Percentiles rank a stretch among this genome's conserved stretches.
Conservation (phyloP, 2,113 vertebrate genomes). For the Turnix velox region DNA sequence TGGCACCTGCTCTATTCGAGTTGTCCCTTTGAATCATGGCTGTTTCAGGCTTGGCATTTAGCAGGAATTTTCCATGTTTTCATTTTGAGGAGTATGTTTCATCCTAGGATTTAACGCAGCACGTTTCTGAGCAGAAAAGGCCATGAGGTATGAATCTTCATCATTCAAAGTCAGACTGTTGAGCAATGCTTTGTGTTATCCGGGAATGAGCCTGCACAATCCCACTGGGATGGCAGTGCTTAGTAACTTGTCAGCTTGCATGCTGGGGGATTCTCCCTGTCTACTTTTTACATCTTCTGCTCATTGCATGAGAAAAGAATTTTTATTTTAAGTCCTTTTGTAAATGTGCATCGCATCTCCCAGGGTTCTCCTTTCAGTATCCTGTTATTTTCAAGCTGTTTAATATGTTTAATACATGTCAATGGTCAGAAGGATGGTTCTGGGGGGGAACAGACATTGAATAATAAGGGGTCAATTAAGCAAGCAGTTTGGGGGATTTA, state of each 20-base stretch:
- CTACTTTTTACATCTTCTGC: neutral
- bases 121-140: neutral
- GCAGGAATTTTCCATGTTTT: constrained; percentile 32
- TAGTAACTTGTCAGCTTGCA: neutral
- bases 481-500: neutral
- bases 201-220: neutral
- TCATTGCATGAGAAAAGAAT: neutral
- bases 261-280: neutral
- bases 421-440: neutral
- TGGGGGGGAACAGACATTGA: neutral
- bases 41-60: constrained; percentile 1
- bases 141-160: neutral
- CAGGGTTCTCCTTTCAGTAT: neutral
- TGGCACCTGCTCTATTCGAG: constrained; percentile 37
- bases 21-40: constrained; percentile 43
- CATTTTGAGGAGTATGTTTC: neutral
- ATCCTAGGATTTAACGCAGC: neutral
- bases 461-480: neutral
- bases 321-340: neutral
- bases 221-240: neutral
- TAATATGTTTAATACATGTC: neutral
- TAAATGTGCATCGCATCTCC: neutral
- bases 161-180: neutral
- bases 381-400: neutral
- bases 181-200: neutral